These are phyloP conservation scores for Plagodis dolabraria DNA, from an alignment of 2,888 invertebrate species.

Conservation along the genomic window DNA sequence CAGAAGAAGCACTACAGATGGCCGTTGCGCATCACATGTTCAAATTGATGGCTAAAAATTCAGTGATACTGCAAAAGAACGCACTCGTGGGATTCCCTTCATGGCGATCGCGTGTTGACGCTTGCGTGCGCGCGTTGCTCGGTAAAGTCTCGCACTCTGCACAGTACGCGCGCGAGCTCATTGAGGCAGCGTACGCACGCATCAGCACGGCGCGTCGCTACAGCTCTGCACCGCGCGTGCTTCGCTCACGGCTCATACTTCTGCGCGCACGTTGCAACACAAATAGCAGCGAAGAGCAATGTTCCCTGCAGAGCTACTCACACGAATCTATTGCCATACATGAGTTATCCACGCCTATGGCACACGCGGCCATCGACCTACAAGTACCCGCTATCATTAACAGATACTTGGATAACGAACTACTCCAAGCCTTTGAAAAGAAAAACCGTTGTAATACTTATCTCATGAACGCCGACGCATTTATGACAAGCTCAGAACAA, in stretches of 20 bases:
- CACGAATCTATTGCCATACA: slow-evolving; percentile 35
- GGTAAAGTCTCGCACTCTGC: slow-evolving; percentile 47
- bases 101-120: slow-evolving; percentile 41
- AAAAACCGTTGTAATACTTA: slow-evolving; percentile 51
- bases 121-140: slow-evolving; percentile 43
- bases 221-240: slow-evolving; percentile 23
- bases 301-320: slow-evolving; percentile 16
- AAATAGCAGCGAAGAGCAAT: neutral
- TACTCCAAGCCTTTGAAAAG: slow-evolving; percentile 47
- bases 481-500: too few relatives aligned
- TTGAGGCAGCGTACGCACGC: slow-evolving; percentile 51
- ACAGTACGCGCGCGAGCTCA: slow-evolving; percentile 52
- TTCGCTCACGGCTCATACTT: slow-evolving; percentile 52
- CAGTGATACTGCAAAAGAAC: slow-evolving; percentile 21
- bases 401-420: slow-evolving; percentile 45
- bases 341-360: slow-evolving; percentile 38
- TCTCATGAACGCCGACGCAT: too few relatives aligned
- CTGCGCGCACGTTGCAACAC: slow-evolving; percentile 36
- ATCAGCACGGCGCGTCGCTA: slow-evolving; percentile 42
- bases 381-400: slow-evolving; percentile 54
- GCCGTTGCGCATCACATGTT: slow-evolving; percentile 44
- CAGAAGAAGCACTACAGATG: slow-evolving; percentile 44
- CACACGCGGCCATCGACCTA: slow-evolving; percentile 15
- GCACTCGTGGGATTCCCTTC: slow-evolving; percentile 13
- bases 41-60: slow-evolving; percentile 33